Percentiles rank a stretch among this genome's conserved stretches.
Evolutionary conservation across 1,140 invertebrate species (phyloP).

Genomic region (Nasonia vitripennis): DNA sequence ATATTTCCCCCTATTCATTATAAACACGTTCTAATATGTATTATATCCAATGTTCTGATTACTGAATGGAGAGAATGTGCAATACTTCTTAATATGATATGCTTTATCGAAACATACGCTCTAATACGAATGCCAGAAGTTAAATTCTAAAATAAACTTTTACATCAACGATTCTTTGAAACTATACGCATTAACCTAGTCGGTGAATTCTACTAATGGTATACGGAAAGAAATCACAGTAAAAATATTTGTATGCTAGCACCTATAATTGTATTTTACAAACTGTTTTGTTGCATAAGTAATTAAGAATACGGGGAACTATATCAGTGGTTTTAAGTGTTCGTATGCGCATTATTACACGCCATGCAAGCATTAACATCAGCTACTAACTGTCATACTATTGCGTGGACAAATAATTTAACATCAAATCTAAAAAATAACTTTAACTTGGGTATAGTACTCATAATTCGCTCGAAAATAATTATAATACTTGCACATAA

Average conservation of each 20-base stretch:
- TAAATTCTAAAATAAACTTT: too few relatives aligned
- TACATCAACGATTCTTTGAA: too few relatives aligned
- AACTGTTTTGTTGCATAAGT: not conserved
- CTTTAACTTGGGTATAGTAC: not conserved
- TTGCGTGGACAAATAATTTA: not conserved
- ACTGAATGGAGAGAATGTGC: not conserved
- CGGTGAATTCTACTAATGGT: not conserved
- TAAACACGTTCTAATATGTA: not conserved
- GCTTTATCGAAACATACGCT: too few relatives aligned
- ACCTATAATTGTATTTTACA: not conserved
- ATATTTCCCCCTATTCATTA: constrained; percentile 40
- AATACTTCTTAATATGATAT: not conserved
- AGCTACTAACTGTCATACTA: not conserved
- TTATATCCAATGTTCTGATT: not conserved
- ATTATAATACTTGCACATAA: not conserved
- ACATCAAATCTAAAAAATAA: not conserved
- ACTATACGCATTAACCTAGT: not conserved
- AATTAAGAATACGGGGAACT: constrained; percentile 30
- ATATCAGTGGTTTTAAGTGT: constrained; percentile 15
- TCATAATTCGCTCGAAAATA: not conserved
- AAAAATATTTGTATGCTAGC: not conserved
- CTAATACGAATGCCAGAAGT: too few relatives aligned
- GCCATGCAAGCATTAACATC: constrained; percentile 18
- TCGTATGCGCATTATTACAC: not conserved
- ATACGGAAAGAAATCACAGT: not conserved